Base-by-base conservation (phyloP, 2,888 invertebrate species). In the Cyaniris semiargus region DNA sequence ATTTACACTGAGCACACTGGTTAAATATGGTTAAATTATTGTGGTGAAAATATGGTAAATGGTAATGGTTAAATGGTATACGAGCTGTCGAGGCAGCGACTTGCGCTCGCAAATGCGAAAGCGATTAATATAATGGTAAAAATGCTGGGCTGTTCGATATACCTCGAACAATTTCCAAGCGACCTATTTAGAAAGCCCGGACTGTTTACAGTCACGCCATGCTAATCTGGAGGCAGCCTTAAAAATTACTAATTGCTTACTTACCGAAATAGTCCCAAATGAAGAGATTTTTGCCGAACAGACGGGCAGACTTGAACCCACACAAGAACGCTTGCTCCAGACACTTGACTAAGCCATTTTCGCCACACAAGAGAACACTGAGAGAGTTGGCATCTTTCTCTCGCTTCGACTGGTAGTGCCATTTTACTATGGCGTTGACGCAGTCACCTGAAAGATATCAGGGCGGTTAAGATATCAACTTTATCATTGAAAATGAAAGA, bases 231-330 rank as follows among this genome's bases (percentile, higher is more conserved):
- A 44, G 10, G 44, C 10, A 44, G 10, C 10, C 10, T 10, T 44
- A 44, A 44, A 44, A 44, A 44, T 44, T 53, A 18, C 18, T 21
- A 60, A 13, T 34, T 10, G 3, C 13, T 38, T 38, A 21, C 94
- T 94, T 91, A 98, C 99, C 97, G 86, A 99, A 97, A 92, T 98
- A 99, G 90, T 99, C 99, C 99, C 99, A 99, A 81, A 99, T 96
- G 88, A 98, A 99, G 82, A 98, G 96, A 93, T 99, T 98, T 83
- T 97, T 96, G 38, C 98, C 97, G 89, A 99, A 99, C 83, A 99
- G 95, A 79, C 99, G 95, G 3, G 97, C 96, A 7, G 98, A 98
- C 84, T 98, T 98, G 89, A 99, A 99, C 8, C 99, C 99, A 85
- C 97, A 97, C n/a, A 98, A 95, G 90, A 99, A 99, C 2, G 98